phyloP scores from a whole-genome alignment of 2,888 invertebrate genomes.

The Epirrhoe tristata region DNA sequence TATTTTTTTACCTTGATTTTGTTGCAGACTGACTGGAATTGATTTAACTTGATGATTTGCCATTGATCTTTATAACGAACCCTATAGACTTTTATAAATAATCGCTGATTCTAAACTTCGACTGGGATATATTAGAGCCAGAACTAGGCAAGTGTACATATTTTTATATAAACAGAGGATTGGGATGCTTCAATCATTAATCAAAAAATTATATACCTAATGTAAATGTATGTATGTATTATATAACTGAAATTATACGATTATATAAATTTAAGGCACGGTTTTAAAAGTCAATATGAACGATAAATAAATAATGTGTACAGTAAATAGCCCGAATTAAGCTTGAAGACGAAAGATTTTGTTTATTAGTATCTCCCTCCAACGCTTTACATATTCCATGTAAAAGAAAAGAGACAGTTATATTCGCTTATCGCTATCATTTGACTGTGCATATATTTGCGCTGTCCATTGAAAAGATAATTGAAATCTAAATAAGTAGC shows the following conservation, averaged over 20 bases:
- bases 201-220: constrained; percentile 56
- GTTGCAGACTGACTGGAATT: constrained; percentile 42
- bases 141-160: constrained; percentile 69
- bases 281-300: constrained; percentile 53
- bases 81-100: constrained; percentile 64
- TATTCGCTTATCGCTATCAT: constrained; percentile 31
- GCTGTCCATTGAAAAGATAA: not conserved
- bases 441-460: constrained; percentile 12
- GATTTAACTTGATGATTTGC: constrained; percentile 47
- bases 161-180: constrained; percentile 59
- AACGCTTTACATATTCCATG: constrained; percentile 6
- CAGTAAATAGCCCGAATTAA: not conserved
- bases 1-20: constrained; percentile 48
- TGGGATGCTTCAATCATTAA: constrained; percentile 60
- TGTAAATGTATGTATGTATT: constrained; percentile 63
- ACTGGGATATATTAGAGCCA: constrained; percentile 63
- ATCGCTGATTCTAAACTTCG: constrained; percentile 69
- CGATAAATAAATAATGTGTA: constrained; percentile 13
- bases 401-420: constrained; percentile 18
- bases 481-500: not conserved
- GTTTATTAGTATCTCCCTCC: constrained; percentile 1
- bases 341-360: not conserved
- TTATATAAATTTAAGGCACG: constrained; percentile 45
- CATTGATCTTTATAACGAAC: constrained; percentile 49
- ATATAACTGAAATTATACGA: constrained; percentile 46